Evolutionary conservation across 2,888 invertebrate genomes (phyloP), one percentile per base, ranked within the genome.

Genomic region (Agapostemon virescens): DNA sequence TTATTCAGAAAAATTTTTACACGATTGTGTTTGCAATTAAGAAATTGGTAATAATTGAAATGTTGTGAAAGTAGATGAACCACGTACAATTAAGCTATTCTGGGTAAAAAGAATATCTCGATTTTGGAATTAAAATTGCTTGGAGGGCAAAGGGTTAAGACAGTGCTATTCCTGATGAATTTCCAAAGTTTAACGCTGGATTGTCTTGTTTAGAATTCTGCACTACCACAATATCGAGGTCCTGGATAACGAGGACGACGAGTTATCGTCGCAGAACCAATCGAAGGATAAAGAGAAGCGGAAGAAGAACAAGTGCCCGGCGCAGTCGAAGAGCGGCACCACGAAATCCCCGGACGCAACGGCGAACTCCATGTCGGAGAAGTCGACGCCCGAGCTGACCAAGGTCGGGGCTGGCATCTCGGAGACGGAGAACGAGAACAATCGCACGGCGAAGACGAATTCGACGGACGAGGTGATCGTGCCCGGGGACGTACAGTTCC

Each of bases 171-270:
- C n/a, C n/a, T n/a, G n/a, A n/a, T n/a, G n/a, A n/a, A n/a, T n/a
- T n/a, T n/a, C n/a, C n/a, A n/a, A n/a, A n/a, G n/a, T n/a, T n/a
- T n/a, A n/a, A n/a, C n/a, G 30, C 11, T 2, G 38, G 23, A 58
- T 73, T 76, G 72, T 23, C 6, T 38, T 13, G 30, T 90, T 92
- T 0, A 97, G 97, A 90, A 94, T 97, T 86, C 93, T 97, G n/a
- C 95, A 95, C 92, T 95, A 95, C 87, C 95, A 96, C 92, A 96
- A 97, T 88, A 94, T 97, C 75, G 95, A 95, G 87, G 93, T 94
- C 15, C 94, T 95, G 83, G 95, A 95, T 0, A 94, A 94, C 78
- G 93, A 94, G 0, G 94, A 94, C 9, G 92, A 93, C 1, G 94
- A 83, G 88, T 91, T 71, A 87, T 91, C 75, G 82, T 91, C 75